phyloP scores from a whole-genome alignment of 1,140 invertebrate genomes.

The Littorina saxatilis region DNA sequence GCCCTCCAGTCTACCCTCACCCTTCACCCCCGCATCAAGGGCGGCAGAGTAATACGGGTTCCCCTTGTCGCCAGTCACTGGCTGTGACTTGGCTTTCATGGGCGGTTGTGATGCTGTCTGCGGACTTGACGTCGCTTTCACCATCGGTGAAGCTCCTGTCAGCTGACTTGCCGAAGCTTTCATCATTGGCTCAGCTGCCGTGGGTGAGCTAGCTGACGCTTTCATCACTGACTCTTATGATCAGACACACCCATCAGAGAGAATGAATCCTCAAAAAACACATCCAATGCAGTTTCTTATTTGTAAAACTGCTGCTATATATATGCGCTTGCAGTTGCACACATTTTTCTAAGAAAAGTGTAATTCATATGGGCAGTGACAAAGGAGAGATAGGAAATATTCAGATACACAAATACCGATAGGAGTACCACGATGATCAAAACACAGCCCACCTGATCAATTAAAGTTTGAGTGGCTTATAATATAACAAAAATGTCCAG shows the following conservation, averaged over 20 bases:
- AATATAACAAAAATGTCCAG: too few species aligned
- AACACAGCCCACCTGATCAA: too few species aligned
- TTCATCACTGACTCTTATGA: neutral
- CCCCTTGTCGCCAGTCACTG: neutral
- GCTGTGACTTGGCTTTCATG: neutral
- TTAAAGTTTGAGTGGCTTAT: too few species aligned
- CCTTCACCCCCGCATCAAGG: constrained; percentile 3
- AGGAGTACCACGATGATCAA: too few species aligned
- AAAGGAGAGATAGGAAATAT: too few species aligned
- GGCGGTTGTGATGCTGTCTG: neutral
- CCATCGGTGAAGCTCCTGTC: neutral
- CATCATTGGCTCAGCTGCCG: constrained; percentile 6
- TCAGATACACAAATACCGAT: too few species aligned
- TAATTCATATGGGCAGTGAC: too few species aligned
- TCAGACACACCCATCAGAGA: neutral
- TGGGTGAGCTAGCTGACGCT: neutral
- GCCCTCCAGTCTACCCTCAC: neutral
- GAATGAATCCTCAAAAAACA: too few species aligned
- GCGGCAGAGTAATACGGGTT: neutral
- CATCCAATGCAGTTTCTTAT: too few species aligned
- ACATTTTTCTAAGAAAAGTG: too few species aligned
- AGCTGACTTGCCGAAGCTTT: constrained; percentile 3
- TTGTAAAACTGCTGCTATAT: too few species aligned
- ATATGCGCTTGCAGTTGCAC: too few species aligned
- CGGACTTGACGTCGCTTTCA: neutral